Evolutionary conservation across 1,140 invertebrate species (phyloP).

Genomic region (Leguminivora glycinivorella): DNA sequence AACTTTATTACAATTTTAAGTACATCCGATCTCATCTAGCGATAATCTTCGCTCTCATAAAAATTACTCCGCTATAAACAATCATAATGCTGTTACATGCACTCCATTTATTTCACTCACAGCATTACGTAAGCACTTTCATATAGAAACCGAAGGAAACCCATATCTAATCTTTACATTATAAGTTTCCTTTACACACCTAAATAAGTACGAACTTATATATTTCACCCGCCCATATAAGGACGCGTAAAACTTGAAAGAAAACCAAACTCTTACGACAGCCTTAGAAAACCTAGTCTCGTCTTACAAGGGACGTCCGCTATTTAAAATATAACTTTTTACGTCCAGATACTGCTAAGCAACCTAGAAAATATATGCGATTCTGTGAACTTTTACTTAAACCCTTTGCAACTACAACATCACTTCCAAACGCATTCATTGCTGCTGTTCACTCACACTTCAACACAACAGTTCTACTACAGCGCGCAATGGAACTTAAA

Average conservation of each 20-base stretch:
- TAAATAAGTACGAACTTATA: constrained; percentile 25
- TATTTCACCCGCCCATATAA: constrained; percentile 2
- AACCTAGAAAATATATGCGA: constrained; percentile 60
- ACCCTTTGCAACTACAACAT: background rate
- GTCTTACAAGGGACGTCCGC: constrained; percentile 57
- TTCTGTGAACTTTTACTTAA: constrained; percentile 56
- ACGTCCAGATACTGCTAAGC: constrained; percentile 52
- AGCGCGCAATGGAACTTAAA: constrained; percentile 34
- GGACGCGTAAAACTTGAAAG: constrained; percentile 17
- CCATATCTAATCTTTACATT: background rate
- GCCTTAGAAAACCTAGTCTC: constrained; percentile 54
- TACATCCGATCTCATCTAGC: background rate
- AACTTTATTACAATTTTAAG: no score
- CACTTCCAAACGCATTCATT: background rate
- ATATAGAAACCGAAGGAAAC: background rate
- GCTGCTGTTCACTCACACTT: background rate
- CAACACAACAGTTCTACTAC: background rate
- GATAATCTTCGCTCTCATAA: background rate
- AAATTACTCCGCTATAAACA: background rate
- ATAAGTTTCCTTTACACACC: constrained; percentile 4
- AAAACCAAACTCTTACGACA: constrained; percentile 34
- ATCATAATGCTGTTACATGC: background rate
- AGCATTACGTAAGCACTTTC: background rate
- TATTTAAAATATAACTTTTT: constrained; percentile 67
- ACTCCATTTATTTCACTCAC: background rate